Percentiles rank a stretch among this genome's conserved stretches.
These are phyloP conservation scores for Fundulus diaphanus DNA, from an alignment of 2,797 vertebrate species.

Conservation along the genomic window DNA sequence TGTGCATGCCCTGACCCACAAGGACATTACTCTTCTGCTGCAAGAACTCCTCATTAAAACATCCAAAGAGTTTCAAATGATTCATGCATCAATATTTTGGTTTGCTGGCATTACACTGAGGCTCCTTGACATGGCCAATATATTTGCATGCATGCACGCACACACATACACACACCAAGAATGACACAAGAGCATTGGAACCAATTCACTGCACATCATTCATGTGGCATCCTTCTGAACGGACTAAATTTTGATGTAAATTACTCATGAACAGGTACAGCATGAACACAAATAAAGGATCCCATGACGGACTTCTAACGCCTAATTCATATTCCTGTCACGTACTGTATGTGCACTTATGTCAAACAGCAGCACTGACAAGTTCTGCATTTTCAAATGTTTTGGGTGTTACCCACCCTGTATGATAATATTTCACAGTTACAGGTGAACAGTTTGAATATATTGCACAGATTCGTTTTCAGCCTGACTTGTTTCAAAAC, in stretches of 20 bases:
- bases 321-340: slow-evolving; percentile 19
- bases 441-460: slow-evolving; percentile 1
- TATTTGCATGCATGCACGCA: slow-evolving; percentile 21
- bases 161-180: neutral
- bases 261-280: slow-evolving; percentile 19
- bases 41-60: slow-evolving; percentile 7
- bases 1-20: slow-evolving; percentile 11
- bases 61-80: slow-evolving; percentile 24
- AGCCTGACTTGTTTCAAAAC: slow-evolving; percentile 15
- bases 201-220: slow-evolving; percentile 14
- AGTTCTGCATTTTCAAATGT: slow-evolving; percentile 12
- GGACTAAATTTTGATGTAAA: slow-evolving; percentile 31
- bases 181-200: slow-evolving; percentile 9
- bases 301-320: slow-evolving; percentile 21
- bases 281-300: slow-evolving; percentile 19
- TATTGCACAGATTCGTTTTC: slow-evolving; percentile 7
- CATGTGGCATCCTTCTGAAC: slow-evolving; percentile 33
- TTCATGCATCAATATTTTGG: slow-evolving; percentile 28
- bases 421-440: slow-evolving; percentile 7
- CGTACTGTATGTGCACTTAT: neutral
- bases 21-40: slow-evolving; percentile 18
- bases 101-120: slow-evolving; percentile 26
- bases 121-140: slow-evolving; percentile 35
- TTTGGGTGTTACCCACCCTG: neutral
- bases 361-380: neutral